These are phyloP conservation scores for Patella caerulea DNA, from an alignment of 2,888 invertebrate species.

Conservation along the genomic window DNA sequence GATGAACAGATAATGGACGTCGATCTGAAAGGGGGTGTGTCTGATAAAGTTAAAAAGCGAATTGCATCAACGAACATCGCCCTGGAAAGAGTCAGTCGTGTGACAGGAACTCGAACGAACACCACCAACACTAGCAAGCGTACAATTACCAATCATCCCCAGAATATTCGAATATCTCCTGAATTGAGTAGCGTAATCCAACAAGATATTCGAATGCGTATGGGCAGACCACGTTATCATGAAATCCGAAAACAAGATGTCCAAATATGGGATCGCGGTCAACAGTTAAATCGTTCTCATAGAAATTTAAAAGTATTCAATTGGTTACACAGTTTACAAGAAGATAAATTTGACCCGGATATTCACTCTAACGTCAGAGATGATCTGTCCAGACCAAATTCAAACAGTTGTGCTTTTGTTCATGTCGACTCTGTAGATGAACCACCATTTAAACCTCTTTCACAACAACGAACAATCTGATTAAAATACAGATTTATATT, in stretches of 20 bases:
- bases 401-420: slow-evolving; percentile 22
- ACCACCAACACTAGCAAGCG: slow-evolving; percentile 56
- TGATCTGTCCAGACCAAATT: slow-evolving; percentile 33
- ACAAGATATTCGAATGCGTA: slow-evolving; percentile 59
- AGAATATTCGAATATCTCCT: slow-evolving; percentile 62
- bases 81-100: slow-evolving; percentile 46
- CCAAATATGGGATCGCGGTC: slow-evolving; percentile 52
- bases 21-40: slow-evolving; percentile 54
- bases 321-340: slow-evolving; percentile 91
- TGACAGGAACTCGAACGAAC: slow-evolving; percentile 42
- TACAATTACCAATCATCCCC: slow-evolving; percentile 54
- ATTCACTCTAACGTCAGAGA: slow-evolving; percentile 39
- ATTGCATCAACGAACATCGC: slow-evolving; percentile 50
- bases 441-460: slow-evolving; percentile 51
- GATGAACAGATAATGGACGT: slow-evolving; percentile 56
- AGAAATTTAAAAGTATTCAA: slow-evolving; percentile 97
- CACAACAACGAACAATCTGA: too few species aligned
- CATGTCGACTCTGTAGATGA: slow-evolving; percentile 59
- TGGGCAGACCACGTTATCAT: slow-evolving; percentile 63
- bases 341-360: slow-evolving; percentile 69
- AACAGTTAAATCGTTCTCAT: slow-evolving; percentile 52
- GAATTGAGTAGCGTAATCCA: slow-evolving; percentile 59
- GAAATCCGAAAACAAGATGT: slow-evolving; percentile 55
- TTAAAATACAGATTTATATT: too few species aligned
- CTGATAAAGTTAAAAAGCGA: slow-evolving; percentile 45